Conservation (phyloP, 2,797 vertebrate species). For the Hippopotamyrus pictus region DNA sequence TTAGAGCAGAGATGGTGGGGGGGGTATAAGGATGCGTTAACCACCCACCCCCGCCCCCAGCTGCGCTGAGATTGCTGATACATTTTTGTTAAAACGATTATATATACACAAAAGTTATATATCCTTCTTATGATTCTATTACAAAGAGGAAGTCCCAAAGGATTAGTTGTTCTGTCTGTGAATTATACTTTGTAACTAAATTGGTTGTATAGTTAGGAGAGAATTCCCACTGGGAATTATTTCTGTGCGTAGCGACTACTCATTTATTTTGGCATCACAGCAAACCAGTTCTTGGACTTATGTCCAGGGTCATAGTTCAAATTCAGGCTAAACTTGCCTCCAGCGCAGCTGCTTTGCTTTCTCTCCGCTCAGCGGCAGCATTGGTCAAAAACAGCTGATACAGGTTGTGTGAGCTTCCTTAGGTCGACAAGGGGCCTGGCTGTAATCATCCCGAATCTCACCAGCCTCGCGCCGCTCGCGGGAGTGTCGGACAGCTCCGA, state of each 20-base stretch:
- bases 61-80: background rate
- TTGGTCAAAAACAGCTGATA: background rate
- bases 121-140: background rate
- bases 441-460: background rate
- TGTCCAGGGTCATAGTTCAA: background rate
- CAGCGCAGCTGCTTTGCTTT: background rate
- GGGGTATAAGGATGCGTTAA: background rate
- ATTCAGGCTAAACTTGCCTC: background rate
- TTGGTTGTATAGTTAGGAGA: background rate
- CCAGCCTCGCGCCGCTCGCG: background rate
- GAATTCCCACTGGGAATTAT: background rate
- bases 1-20: background rate
- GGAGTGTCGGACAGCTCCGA: background rate
- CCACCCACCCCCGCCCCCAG: background rate
- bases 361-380: background rate
- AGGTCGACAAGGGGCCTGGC: background rate
- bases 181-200: background rate
- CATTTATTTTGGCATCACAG: background rate
- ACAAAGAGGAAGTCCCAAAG: background rate
- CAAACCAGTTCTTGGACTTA: background rate
- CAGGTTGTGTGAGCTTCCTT: no score
- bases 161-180: background rate
- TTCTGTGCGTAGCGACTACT: background rate
- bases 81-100: background rate
- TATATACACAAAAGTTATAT: background rate